Base-by-base conservation (phyloP, 2,113 vertebrate species). In the Montifringilla adamsi region DNA sequence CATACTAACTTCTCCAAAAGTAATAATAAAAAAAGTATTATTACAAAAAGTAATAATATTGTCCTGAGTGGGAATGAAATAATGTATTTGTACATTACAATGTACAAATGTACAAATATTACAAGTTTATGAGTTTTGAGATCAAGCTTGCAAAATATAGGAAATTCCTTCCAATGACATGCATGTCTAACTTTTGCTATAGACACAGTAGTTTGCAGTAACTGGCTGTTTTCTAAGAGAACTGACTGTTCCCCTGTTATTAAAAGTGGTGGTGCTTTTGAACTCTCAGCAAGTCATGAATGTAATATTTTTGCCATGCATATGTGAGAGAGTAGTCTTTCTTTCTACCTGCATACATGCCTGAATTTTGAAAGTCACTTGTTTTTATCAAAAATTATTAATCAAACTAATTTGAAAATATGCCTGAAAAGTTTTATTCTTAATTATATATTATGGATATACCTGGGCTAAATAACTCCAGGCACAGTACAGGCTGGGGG, bases 201-300 rank as follows among this genome's bases (percentile, higher is more conserved):
- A 33, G 33, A 77, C 7, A 56, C 12, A 15, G 18, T 43, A 35
- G 3, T 60, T 81, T 7, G 22, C 14, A 50, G 16, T 52, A 58
- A 47, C 4, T 43, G 11, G 5, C 21, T 27, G 11, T 84, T 69
- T 81, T 77, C 30, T 35, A 47, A 87, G 60, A 52, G 3, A 74
- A 21, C 6, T 27, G 21, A n/a, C 46, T 49, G 28, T 31, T 75
- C 49, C 7, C 2, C 13, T 39, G 6, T 10, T 28, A 30, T 6
- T 67, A 52, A 58, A 88, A 93, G 50, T 37, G 7, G 10, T 24
- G 60, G 4, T 60, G 46, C 10, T 72, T 89, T 93, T 41, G 72
- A 67, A 44, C 10, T 41, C 20, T 14, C n/a, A 37, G 15, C 20
- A 47, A 46, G 11, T 8, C 17, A 28, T 0, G 0, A 35, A 35